Base-by-base conservation (phyloP, 2,888 invertebrate genomes). In the Falcaria lacertinaria region DNA sequence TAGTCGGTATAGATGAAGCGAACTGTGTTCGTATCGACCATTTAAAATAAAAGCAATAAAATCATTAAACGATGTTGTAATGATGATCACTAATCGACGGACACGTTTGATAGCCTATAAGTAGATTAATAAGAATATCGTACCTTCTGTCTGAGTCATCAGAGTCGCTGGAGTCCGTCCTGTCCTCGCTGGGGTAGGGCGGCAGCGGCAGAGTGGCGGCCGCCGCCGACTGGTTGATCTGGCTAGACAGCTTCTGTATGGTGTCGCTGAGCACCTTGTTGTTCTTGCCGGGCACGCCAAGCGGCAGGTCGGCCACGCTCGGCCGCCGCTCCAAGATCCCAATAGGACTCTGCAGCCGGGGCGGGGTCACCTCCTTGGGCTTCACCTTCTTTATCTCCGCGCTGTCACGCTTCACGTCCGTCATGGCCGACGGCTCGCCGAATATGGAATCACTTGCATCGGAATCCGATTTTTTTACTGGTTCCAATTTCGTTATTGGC, bases 211-310 rank as follows among this genome's bases (percentile, higher is more conserved):
- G 71, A 0, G 72, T 64, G 1, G 75, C 78, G 14, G 81, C 77
- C 2, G 74, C 80, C 15, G 69, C 70, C 1, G 85, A 71, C 57
- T 89, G 89, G 52, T 88, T 90, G 45, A 90, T 90, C 59, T 90
- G 90, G 57, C 89, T 89, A 14, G 89, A 89, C 25, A 92, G 65
- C 62, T 92, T 92, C 69, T 91, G 92, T 62, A 92, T 92, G 0
- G 92, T 92, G 50, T 92, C 92, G 52, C 90, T 91, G 8, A 92
- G 69, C 32, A 92, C 92, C 57, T 91, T 91, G 48, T 92, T 92
- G 54, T 90, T 92, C 61, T 89, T 89, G 15, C 86, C 87, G 0
- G 84, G 76, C 6, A 74, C 72, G 32, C 62, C 67, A n/a, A 86
- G 52, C 2, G 84, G 70, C 33, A 87, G 50, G 22, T 89, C 89